These are phyloP conservation scores for Cochlearius cochlearius DNA, from an alignment of 2,113 vertebrate genomes.

Conservation along the genomic window DNA sequence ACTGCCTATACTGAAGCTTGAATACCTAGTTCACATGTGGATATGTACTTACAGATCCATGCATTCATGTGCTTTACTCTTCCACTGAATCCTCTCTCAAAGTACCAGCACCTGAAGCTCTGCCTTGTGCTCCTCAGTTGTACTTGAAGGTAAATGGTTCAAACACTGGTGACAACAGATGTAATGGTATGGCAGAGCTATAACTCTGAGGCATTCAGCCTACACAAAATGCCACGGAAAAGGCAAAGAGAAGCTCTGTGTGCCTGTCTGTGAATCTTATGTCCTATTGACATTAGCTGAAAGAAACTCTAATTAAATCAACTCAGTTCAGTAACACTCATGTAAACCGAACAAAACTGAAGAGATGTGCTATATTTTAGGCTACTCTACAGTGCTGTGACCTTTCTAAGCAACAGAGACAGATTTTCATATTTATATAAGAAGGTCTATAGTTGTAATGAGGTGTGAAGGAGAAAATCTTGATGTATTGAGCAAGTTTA, in stretches of 20 bases:
- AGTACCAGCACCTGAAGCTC: neutral
- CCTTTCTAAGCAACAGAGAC: neutral
- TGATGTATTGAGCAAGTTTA: neutral
- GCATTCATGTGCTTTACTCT: neutral
- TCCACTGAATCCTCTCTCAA: neutral
- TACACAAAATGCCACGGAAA: neutral
- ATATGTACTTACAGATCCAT: neutral
- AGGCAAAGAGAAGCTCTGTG: neutral
- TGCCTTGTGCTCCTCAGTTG: neutral
- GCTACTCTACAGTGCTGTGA: neutral
- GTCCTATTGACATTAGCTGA: neutral
- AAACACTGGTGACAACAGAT: neutral
- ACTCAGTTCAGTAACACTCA: neutral
- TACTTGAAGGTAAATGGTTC: neutral
- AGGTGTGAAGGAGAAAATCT: neutral
- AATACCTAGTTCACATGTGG: neutral
- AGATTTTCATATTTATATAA: neutral
- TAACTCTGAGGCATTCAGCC: neutral
- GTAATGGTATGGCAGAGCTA: neutral
- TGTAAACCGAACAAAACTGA: neutral
- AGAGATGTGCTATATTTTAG: neutral
- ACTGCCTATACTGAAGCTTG: neutral
- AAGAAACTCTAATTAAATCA: neutral
- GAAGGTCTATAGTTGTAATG: neutral
- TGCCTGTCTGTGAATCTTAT: neutral